Base-by-base conservation (phyloP, 2,888 invertebrate species). In the Cyrtodaria siliqua region DNA sequence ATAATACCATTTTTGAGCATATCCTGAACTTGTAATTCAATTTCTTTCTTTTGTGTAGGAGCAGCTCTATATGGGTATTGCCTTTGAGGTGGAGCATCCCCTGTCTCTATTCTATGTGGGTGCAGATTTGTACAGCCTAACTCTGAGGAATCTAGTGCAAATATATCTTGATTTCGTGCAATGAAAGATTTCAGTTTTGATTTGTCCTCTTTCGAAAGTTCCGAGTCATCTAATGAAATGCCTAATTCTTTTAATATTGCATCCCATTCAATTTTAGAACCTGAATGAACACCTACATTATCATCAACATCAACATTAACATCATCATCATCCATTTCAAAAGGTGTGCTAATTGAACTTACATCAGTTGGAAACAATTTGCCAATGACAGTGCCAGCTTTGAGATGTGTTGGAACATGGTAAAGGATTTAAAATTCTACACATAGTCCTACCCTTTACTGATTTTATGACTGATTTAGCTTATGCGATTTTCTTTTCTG, bases 1-100 rank as follows among this genome's bases (percentile, higher is more conserved):
- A 82, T 80, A n/a, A 80, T 82, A 23, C 60, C 67, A 29, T 77
- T 42, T 16, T 74, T 47, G 14, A 72, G 33, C 74, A 77, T 66
- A 38, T 84, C 80, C 6, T 82, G 27, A 14, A 69, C 42, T 27
- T 82, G 79, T 24, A 29, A 14, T n/a, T 56, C 50, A 14, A 66
- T 72, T 63, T 78, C 40, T 6, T 20, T n/a, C 38, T 72, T 72
- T 12, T 16, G 27, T n/a, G 40, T 8, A 0, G 75, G 68, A 16
- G 67, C 26, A 12, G 52, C 52, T 12, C 79, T 20, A 57, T 78
- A 82, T 3, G 57, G 60, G 18, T 56, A 47, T 52, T 75, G 70
- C 12, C 76, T 26, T 9, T 76, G 50, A 2, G 84, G 82, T 20
- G 27, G 18, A 9, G 68, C 78, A 38, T 68, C 24, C 1, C 73